Evolutionary conservation across 1,140 invertebrate species (phyloP).

Genomic region (Conus ventricosus): DNA sequence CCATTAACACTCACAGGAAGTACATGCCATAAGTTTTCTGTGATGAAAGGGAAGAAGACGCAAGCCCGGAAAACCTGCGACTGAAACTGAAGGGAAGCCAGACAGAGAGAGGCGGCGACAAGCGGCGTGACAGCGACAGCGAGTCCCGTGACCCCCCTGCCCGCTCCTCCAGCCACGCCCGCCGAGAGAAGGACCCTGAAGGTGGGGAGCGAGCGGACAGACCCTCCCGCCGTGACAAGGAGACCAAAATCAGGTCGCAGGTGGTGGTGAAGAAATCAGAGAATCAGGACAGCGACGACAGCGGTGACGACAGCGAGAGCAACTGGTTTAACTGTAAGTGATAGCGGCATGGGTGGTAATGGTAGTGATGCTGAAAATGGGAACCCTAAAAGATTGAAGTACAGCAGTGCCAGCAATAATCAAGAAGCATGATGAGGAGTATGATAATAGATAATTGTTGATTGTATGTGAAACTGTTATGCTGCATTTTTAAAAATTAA

Average conservation of each 20-base stretch:
- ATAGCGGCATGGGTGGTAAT: not conserved
- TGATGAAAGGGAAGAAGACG: constrained; percentile 38
- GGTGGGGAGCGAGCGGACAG: constrained; percentile 48
- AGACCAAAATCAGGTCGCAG: constrained; percentile 55
- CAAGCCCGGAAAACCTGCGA: constrained; percentile 55
- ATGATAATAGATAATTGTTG: no score
- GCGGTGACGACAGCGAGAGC: constrained; percentile 75
- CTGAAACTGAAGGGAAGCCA: constrained; percentile 44
- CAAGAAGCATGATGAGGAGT: no score
- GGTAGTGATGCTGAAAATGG: not conserved
- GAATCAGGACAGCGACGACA: constrained; percentile 48
- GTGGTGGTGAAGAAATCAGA: constrained; percentile 51
- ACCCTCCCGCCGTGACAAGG: constrained; percentile 41
- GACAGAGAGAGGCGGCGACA: constrained; percentile 38
- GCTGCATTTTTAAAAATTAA: no score
- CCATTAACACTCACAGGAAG: no score
- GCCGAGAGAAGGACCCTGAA: constrained; percentile 40
- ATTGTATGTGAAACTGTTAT: no score
- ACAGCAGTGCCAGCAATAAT: no score
- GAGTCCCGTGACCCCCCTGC: constrained; percentile 34
- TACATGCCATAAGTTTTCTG: no score
- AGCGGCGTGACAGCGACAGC: constrained; percentile 48
- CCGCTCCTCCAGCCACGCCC: constrained; percentile 19
- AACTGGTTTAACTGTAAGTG: constrained; percentile 28
- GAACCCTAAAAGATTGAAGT: constrained; percentile 6